Base-by-base conservation (phyloP, 2,888 invertebrate species). In the Eilema caniola region DNA sequence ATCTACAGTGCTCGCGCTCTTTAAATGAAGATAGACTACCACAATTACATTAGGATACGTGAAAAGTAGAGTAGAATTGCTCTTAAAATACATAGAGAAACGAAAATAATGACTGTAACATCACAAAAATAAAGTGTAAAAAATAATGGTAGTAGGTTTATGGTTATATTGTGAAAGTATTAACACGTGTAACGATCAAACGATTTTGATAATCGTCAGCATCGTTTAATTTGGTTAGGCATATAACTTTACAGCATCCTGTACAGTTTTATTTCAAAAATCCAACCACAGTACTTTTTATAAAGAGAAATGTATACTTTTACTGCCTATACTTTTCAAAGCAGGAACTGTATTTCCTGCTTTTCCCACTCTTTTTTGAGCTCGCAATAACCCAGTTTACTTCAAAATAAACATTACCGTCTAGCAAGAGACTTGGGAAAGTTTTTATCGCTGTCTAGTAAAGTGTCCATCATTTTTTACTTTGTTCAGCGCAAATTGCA, bases 381-480 rank as follows among this genome's bases (percentile, higher is more conserved):
- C 53, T 60, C 20, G 41, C 70, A 75, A 67, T 64, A 75, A 71
- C 63, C 16, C 24, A 62, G 65, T 72, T 67, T 57, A 25, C 37
- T 72, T 61, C 69, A 68, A 76, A 75, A 73, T 70, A 61, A 75
- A 73, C 28, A 67, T 72, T 63, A 73, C 10, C 57, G 66, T 68
- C 72, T 67, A 53, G 53, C 53, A 53, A 53, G 53, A 53, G n/a
- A 53, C 63, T 75, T 25, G 31, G 20, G 53, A 77, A 83, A 70
- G 77, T 83, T 70, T 80, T 72, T 68, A 77, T 70, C 70, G 65
- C 61, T 72, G 74, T 79, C 81, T 83, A 75, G 77, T 63, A 74
- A 83, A 77, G 73, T 67, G 74, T 80, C 71, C 66, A 69, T 73
- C 65, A 53, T 24, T 71, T 41, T 61, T 72, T 62, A 66, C 62